Percentiles rank a stretch among this genome's conserved stretches.
Conservation (phyloP, 2,888 invertebrate genomes). For the Andrena praecox region DNA sequence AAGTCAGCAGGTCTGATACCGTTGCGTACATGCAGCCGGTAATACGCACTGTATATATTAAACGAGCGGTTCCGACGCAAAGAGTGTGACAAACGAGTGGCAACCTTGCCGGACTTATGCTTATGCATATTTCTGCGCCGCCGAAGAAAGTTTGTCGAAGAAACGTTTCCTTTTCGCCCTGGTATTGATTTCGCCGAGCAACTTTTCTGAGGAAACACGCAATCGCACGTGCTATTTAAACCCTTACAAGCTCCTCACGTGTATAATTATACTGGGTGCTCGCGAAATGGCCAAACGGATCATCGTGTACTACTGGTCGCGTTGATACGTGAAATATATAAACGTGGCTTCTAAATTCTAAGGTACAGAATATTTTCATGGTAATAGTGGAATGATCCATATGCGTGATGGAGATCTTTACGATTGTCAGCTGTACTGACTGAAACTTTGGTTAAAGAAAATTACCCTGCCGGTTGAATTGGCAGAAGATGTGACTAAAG, state of each 20-base stretch:
- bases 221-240: conserved; percentile 32
- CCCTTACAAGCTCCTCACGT: background rate
- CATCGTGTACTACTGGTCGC: background rate
- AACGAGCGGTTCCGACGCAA: conserved; percentile 24
- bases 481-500: too few species aligned
- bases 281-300: background rate
- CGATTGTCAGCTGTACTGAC: too few species aligned
- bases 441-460: too few species aligned
- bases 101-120: conserved; percentile 10
- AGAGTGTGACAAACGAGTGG: conserved; percentile 23
- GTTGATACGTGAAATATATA: too few species aligned
- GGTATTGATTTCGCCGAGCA: conserved; percentile 37
- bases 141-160: conserved; percentile 21
- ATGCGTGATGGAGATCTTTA: too few species aligned
- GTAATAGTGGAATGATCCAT: too few species aligned
- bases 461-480: too few species aligned
- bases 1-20: conserved; percentile 32
- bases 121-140: background rate
- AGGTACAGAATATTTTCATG: too few species aligned
- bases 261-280: conserved; percentile 17
- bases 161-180: conserved; percentile 20
- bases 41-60: conserved; percentile 18
- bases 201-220: conserved; percentile 36
- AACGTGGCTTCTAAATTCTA: too few species aligned
- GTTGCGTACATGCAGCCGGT: conserved; percentile 26